phyloP scores from a whole-genome alignment of 2,888 invertebrate genomes.

The Aelia acuminata region DNA sequence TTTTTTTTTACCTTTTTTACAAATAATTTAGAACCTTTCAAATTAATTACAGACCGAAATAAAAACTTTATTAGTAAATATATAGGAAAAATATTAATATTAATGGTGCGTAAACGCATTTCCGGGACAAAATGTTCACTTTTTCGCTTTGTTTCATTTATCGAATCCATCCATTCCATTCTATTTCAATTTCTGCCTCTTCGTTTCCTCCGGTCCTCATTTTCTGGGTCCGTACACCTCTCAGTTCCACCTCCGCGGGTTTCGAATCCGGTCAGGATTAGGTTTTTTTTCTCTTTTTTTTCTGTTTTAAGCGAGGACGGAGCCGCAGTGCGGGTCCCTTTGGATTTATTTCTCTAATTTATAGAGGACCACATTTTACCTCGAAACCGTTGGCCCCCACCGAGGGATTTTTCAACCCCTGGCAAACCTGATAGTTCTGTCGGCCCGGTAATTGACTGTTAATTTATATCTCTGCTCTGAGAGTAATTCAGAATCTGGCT shows the following conservation, averaged over 20 bases:
- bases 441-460: slow-evolving; percentile 12
- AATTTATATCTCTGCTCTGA: neutral
- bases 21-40: too few relatives aligned
- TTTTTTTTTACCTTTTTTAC: too few relatives aligned
- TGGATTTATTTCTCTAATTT: slow-evolving; percentile 47
- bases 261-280: neutral
- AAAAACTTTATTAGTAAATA: too few relatives aligned
- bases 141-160: neutral
- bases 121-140: too few relatives aligned
- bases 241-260: neutral
- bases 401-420: neutral
- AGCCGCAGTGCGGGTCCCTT: slow-evolving; percentile 44
- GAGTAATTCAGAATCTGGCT: neutral
- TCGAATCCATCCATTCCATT: neutral
- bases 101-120: too few relatives aligned
- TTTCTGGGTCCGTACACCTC: too few relatives aligned
- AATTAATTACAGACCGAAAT: too few relatives aligned
- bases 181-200: neutral
- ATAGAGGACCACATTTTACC: slow-evolving; percentile 45
- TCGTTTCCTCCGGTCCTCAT: neutral
- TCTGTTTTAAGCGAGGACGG: slow-evolving; percentile 12
- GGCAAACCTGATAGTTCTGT: slow-evolving; percentile 13
- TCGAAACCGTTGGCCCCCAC: slow-evolving; percentile 47
- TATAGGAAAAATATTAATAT: too few relatives aligned
- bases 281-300: neutral